A percentile compares a stretch with the other conserved stretches of the same genome.
These are phyloP conservation scores for Sinodicranocentrus sp. DNA, from an alignment of 2,888 invertebrate genomes.

Conservation along the genomic window DNA sequence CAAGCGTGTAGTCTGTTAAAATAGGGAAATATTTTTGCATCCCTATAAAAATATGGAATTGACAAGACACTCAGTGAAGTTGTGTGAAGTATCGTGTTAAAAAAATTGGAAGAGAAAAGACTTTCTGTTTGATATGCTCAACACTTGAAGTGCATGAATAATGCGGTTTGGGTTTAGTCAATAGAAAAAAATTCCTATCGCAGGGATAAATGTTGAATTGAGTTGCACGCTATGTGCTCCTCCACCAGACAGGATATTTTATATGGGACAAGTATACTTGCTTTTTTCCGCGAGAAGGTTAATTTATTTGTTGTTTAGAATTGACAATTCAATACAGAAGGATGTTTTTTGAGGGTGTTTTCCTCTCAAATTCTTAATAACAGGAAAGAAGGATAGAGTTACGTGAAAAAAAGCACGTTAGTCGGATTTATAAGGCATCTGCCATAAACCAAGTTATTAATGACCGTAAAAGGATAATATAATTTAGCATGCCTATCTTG, in stretches of 20 bases:
- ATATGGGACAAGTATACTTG: no score
- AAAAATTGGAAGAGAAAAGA: neutral
- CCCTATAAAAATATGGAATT: conserved; percentile 24
- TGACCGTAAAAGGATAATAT: conserved; percentile 49
- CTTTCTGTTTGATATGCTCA: conserved; percentile 14
- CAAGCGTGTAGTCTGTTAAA: neutral
- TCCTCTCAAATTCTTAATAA: conserved; percentile 7
- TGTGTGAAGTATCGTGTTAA: no score
- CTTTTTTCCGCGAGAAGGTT: neutral
- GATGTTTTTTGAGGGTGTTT: conserved; percentile 17
- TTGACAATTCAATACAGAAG: conserved; percentile 32
- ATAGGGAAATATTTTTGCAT: neutral
- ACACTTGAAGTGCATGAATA: conserved; percentile 22
- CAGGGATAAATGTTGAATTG: no score
- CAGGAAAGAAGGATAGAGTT: neutral
- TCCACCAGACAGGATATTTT: no score
- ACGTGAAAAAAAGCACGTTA: neutral
- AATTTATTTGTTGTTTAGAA: conserved; percentile 34
- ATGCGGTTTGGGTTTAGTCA: conserved; percentile 26
- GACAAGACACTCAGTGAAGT: neutral
- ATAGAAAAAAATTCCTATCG: neutral
- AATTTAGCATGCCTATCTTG: conserved; percentile 52
- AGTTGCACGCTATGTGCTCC: no score
- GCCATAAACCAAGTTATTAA: conserved; percentile 48
- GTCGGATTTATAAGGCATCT: conserved; percentile 11